Evolutionary conservation across 2,888 invertebrate species (phyloP), one percentile per base, ranked within the genome.

Genomic region (Exephanes ischioxanthus): DNA sequence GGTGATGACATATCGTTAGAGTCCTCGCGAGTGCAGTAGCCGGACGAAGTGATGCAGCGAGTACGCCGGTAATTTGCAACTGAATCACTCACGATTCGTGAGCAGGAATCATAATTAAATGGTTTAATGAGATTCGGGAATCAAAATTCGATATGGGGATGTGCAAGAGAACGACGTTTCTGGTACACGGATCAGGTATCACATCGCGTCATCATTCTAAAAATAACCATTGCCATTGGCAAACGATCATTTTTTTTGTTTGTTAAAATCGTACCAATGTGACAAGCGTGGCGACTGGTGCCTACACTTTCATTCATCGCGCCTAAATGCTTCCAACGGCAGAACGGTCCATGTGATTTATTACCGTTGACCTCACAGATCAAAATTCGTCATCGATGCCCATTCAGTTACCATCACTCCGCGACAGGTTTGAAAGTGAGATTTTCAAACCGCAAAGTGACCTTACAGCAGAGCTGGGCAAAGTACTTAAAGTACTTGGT

Each of bases 1-100:
- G 80, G 75, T 86, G 89, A 89, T 90, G 90, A 90, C 89, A 88
- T 89, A 90, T 89, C 86, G 88, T 84, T 33, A 73, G 78, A 88
- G 85, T 88, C 84, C 84, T 86, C 84, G 41, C 33, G 70, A 76
- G 58, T 80, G 58, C 61, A 41, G 53, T 58, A 61, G 48, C 80
- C 53, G 45, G 11, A 16, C 30, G 6, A 30, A 76, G 37, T 67
- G 53, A 72, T 63, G 75, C 67, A 80, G 41, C 68, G 71, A 75
- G 75, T 87, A 88, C 85, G 81, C 84, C 68, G 80, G 80, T 87
- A 82, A 89, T 90, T 89, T 89, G 87, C 89, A 89, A 89, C 88
- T 88, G 87, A 88, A 89, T 89, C 86, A 88, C 75, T 58, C 75
- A 70, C 48, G 80, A 58, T 63, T 80, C 55, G 58, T 45, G 48